These are phyloP conservation scores for Monochamus alternatus DNA, from an alignment of 2,888 invertebrate genomes.

Conservation along the genomic window DNA sequence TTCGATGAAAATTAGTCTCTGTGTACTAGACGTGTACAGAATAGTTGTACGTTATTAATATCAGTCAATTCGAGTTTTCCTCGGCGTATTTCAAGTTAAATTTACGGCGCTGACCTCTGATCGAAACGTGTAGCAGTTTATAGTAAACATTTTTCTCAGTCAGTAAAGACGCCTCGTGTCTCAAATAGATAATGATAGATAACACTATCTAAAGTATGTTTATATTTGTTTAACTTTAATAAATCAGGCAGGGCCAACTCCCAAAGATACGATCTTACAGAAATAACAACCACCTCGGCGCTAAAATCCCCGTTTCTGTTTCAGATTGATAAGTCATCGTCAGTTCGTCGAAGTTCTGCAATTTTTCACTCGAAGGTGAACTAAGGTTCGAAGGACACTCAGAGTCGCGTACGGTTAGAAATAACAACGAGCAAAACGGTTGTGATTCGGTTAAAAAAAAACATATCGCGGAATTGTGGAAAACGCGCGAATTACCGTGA, in stretches of 20 bases:
- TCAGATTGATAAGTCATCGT: slow-evolving; percentile 11
- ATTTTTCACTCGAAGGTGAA: background rate
- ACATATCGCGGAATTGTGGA: slow-evolving; percentile 1
- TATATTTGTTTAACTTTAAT: slow-evolving; percentile 20
- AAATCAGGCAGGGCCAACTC: background rate
- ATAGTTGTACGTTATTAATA: too few species aligned
- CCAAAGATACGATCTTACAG: background rate
- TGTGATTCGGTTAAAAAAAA: slow-evolving; percentile 3
- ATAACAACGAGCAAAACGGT: slow-evolving; percentile 17
- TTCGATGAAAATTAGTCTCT: too few species aligned
- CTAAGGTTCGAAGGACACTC: background rate
- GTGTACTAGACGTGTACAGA: too few species aligned
- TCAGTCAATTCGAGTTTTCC: too few species aligned
- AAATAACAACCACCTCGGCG: background rate
- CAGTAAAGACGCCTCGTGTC: slow-evolving; percentile 4
- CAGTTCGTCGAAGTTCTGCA: background rate
- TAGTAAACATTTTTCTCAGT: background rate
- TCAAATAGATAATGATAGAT: slow-evolving; percentile 31
- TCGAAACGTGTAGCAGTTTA: too few species aligned
- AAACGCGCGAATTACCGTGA: background rate
- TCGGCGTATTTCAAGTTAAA: too few species aligned
- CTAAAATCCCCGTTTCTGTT: slow-evolving; percentile 13
- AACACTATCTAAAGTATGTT: slow-evolving; percentile 35
- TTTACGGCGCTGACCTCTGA: too few species aligned
- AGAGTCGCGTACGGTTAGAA: slow-evolving; percentile 15